Conservation (phyloP, 2,113 vertebrate genomes). For the Sitta europaea region DNA sequence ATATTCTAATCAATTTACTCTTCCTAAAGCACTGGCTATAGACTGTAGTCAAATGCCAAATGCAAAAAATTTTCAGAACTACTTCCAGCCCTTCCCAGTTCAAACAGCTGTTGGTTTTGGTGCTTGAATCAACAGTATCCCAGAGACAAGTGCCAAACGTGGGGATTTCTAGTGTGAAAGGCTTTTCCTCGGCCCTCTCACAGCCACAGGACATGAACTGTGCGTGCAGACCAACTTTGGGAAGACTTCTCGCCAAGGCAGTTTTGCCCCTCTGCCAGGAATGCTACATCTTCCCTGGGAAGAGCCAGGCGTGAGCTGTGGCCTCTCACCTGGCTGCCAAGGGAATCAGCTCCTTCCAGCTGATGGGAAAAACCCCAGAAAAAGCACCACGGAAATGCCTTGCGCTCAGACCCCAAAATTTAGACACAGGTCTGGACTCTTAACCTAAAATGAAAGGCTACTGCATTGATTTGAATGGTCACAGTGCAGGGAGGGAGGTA, state of each 20-base stretch:
- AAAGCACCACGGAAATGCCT: not conserved
- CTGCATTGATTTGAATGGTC: fast-evolving
- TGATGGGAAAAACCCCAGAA: too few species aligned
- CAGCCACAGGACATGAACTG: fast-evolving
- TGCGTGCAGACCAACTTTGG: not conserved
- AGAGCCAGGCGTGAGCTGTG: too few species aligned
- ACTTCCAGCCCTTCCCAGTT: not conserved
- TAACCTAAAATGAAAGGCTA: not conserved
- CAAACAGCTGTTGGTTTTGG: not conserved
- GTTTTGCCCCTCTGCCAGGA: not conserved
- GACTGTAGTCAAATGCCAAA: not conserved
- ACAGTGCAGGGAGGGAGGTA: not conserved
- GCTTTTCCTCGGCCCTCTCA: not conserved
- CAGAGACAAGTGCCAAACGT: fast-evolving
- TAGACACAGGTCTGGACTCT: not conserved
- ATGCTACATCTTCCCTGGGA: not conserved
- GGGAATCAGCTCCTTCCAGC: not conserved
- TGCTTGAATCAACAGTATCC: not conserved
- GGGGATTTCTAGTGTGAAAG: not conserved
- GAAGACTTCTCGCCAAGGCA: not conserved
- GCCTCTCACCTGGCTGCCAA: not conserved
- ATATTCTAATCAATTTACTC: not conserved
- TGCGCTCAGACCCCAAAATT: not conserved
- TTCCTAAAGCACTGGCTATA: not conserved
- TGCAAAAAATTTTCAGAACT: not conserved